phyloP scores from a whole-genome alignment of 2,888 invertebrate genomes.

The Meganola albula region DNA sequence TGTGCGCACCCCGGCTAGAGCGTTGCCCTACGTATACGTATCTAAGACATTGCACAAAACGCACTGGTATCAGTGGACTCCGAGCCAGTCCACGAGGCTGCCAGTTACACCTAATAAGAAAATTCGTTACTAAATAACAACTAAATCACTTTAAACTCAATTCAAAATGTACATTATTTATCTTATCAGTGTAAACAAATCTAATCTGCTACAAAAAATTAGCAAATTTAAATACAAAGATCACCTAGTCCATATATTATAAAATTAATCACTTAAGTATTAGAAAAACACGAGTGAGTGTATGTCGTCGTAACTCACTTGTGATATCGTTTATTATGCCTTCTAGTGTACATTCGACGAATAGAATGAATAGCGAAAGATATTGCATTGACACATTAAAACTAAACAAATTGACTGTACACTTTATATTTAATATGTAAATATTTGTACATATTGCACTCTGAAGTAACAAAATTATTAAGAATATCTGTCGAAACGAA shows the following conservation, averaged over 20 bases:
- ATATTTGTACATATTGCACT: conserved; percentile 87
- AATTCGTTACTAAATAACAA: conserved; percentile 76
- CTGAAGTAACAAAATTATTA: conserved; percentile 77
- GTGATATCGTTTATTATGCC: conserved; percentile 72
- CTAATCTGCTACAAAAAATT: conserved; percentile 77
- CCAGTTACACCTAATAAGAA: conserved; percentile 69
- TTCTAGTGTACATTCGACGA: conserved; percentile 69
- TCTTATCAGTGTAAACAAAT: conserved; percentile 72
- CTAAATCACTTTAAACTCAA: conserved; percentile 78
- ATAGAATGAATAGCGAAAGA: conserved; percentile 59
- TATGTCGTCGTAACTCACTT: conserved; percentile 46
- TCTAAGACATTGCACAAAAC: conserved; percentile 66
- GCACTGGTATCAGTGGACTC: conserved; percentile 68
- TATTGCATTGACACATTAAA: conserved; percentile 75
- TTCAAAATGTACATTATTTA: conserved; percentile 76
- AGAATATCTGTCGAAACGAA: conserved; percentile 68
- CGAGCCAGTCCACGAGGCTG: conserved; percentile 57
- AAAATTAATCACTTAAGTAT: conserved; percentile 75
- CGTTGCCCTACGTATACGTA: conserved; percentile 25
- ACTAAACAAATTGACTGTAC: conserved; percentile 77
- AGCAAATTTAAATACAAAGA: conserved; percentile 76
- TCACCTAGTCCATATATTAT: conserved; percentile 72
- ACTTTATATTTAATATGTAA: conserved; percentile 75
- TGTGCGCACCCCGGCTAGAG: conserved; percentile 4
- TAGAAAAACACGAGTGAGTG: conserved; percentile 68